Percentiles rank a stretch among this genome's conserved stretches.
Conservation (phyloP, 2,797 vertebrate genomes). For the Siniperca obscura region DNA sequence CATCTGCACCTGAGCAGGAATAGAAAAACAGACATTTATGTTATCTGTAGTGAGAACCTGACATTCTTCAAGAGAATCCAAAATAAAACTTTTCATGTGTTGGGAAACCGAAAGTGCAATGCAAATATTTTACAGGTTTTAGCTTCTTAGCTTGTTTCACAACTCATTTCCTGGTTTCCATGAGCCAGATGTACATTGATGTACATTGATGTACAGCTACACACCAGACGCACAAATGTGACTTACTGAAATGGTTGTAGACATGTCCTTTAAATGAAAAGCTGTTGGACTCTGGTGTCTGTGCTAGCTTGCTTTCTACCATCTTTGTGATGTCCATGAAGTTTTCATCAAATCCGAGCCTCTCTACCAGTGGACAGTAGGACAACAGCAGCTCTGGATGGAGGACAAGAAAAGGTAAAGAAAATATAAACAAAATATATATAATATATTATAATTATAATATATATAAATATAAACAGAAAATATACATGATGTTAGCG, state of each 20-base stretch:
- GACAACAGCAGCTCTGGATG: conserved; percentile 89
- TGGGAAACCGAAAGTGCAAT: conserved; percentile 65
- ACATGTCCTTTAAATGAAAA: conserved; percentile 86
- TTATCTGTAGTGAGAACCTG: background rate
- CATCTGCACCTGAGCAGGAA: conserved; percentile 76
- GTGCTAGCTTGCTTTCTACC: conserved; percentile 84
- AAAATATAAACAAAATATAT: too few relatives aligned
- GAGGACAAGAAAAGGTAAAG: conserved; percentile 38
- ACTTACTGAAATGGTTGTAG: conserved; percentile 85
- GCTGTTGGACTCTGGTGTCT: conserved; percentile 35
- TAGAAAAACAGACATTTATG: conserved; percentile 7
- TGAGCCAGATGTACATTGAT: conserved; percentile 45
- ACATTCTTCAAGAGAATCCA: background rate
- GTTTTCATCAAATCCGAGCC: conserved; percentile 95
- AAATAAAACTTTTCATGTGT: background rate
- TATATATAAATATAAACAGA: too few relatives aligned
- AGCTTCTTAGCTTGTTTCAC: conserved; percentile 46
- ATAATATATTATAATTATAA: too few relatives aligned
- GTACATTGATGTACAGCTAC: background rate
- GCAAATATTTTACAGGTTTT: conserved; percentile 58
- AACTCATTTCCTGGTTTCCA: conserved; percentile 59
- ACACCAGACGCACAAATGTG: conserved; percentile 12
- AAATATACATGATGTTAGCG: background rate
- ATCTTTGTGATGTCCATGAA: conserved; percentile 91
- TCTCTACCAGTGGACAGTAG: conserved; percentile 90